These are phyloP conservation scores for Discoglossus pictus DNA, from an alignment of 2,797 vertebrate genomes.

Conservation along the genomic window DNA sequence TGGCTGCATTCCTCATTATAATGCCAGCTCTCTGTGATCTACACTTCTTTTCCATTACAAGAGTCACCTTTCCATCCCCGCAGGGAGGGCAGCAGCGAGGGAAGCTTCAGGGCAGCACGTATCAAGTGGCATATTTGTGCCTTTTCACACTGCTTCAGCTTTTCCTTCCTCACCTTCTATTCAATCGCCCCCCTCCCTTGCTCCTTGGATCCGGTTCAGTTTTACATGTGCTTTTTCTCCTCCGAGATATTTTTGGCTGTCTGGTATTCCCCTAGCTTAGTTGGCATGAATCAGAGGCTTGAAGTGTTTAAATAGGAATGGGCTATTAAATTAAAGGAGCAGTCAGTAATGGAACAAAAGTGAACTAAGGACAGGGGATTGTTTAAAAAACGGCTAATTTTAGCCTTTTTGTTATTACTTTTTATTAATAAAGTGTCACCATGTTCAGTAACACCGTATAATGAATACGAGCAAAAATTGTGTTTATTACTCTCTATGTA, in stretches of 20 bases:
- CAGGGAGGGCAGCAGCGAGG: background rate
- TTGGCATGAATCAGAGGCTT: background rate
- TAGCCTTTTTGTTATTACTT: too few relatives aligned
- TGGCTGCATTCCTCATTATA: conserved; percentile 1
- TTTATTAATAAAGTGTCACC: too few relatives aligned
- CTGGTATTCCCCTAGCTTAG: background rate
- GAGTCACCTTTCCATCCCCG: background rate
- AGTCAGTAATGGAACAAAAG: too few relatives aligned
- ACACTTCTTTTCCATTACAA: conserved; percentile 15
- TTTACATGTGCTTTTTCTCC: background rate
- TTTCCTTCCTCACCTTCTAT: conserved; percentile 25
- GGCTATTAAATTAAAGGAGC: too few relatives aligned
- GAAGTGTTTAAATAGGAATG: too few relatives aligned
- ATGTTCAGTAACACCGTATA: too few relatives aligned
- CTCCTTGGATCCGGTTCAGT: background rate
- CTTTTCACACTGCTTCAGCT: background rate
- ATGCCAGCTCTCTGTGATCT: background rate
- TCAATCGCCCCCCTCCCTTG: conserved; percentile 1
- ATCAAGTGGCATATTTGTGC: background rate
- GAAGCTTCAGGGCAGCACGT: background rate
- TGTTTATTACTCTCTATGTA: too few relatives aligned
- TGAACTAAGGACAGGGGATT: too few relatives aligned
- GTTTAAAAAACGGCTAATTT: too few relatives aligned
- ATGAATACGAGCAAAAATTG: too few relatives aligned
- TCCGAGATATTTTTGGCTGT: background rate